Evolutionary conservation across 2,113 vertebrate genomes (phyloP).

Genomic region (Brienomyrus brachyistius): DNA sequence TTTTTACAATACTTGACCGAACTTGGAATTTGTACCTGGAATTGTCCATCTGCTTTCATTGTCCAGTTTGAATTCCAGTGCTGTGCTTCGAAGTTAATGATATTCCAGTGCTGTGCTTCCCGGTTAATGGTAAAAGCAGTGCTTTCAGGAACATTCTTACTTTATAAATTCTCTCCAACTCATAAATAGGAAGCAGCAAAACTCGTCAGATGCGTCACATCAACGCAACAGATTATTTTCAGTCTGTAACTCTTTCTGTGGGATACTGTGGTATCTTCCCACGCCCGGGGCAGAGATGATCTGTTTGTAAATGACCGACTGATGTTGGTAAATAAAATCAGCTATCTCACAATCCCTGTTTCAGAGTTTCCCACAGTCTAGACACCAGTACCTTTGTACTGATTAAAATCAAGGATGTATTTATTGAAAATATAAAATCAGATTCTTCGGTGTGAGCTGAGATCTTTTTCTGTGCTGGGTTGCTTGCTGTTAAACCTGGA

Average conservation of each 20-base stretch:
- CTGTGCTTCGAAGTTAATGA: not conserved
- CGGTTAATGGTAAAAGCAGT: not conserved
- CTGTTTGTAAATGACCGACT: not conserved
- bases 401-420: constrained; percentile 8
- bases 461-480: not conserved
- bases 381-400: not conserved
- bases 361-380: not conserved
- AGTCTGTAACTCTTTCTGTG: not conserved
- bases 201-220: not conserved
- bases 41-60: not conserved
- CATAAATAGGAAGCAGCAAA: not conserved
- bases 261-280: not conserved
- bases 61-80: not conserved
- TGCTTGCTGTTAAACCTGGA: not conserved
- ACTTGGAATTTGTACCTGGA: not conserved
- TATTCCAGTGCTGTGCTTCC: not conserved
- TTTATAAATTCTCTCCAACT: no score
- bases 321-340: not conserved
- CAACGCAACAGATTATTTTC: not conserved
- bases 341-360: not conserved
- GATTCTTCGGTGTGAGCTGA: not conserved
- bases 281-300: not conserved
- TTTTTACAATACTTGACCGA: not conserved
- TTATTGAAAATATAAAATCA: not conserved
- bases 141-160: not conserved